These are phyloP conservation scores for Empis stercorea DNA, from an alignment of 2,888 invertebrate genomes.

Conservation along the genomic window DNA sequence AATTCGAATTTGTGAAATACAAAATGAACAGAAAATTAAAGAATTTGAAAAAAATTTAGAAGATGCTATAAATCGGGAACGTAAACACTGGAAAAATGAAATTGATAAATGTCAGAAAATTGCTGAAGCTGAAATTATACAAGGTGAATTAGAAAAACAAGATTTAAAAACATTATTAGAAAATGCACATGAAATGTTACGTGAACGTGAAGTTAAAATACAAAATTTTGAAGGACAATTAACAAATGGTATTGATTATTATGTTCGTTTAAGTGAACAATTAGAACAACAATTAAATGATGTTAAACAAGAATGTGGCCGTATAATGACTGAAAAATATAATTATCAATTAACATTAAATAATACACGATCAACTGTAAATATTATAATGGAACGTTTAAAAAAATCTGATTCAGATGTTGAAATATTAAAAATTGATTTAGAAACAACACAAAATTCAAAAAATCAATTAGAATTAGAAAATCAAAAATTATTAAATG, in stretches of 20 bases:
- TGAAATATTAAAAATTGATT: conserved; percentile 32
- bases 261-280: conserved; percentile 29
- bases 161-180: conserved; percentile 33
- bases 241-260: conserved; percentile 32
- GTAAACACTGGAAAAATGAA: conserved; percentile 37
- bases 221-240: conserved; percentile 32
- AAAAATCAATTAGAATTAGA: conserved; percentile 29
- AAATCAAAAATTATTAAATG: conserved; percentile 24
- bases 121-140: conserved; percentile 41
- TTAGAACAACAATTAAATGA: conserved; percentile 33
- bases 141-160: conserved; percentile 42
- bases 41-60: conserved; percentile 36
- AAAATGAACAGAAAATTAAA: conserved; percentile 36
- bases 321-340: conserved; percentile 34
- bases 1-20: conserved; percentile 29
- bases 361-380: conserved; percentile 34
- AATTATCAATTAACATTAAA: conserved; percentile 34
- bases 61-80: conserved; percentile 35
- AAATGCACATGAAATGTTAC: conserved; percentile 33
- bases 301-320: conserved; percentile 31
- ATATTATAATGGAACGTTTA: conserved; percentile 35
- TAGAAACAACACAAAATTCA: conserved; percentile 27
- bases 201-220: conserved; percentile 32
- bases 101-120: conserved; percentile 42
- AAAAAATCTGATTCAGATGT: conserved; percentile 37